These are phyloP conservation scores for Synodontis membranacea DNA, from an alignment of 2,113 vertebrate genomes.

Conservation along the genomic window DNA sequence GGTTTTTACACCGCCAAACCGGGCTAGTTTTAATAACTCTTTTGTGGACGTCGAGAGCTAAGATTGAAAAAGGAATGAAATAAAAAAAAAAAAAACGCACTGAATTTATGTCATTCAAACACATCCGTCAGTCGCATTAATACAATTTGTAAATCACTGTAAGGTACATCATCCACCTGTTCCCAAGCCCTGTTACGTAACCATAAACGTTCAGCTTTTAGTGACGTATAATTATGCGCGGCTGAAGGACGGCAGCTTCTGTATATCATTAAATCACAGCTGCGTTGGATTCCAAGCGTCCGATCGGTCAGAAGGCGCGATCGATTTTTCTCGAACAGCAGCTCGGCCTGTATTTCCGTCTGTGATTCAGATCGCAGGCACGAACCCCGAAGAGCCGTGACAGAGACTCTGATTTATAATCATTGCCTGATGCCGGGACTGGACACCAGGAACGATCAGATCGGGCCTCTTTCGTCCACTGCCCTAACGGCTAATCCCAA, in stretches of 20 bases:
- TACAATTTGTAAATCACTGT: conserved; percentile 11
- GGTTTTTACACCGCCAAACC: background rate
- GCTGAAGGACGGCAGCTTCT: conserved; percentile 29
- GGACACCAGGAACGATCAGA: background rate
- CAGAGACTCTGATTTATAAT: conserved; percentile 21
- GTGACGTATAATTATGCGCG: conserved; percentile 35
- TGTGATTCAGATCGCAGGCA: background rate
- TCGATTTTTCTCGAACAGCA: background rate
- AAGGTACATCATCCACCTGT: conserved; percentile 34
- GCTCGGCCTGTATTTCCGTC: background rate
- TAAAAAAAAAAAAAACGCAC: background rate
- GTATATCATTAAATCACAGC: background rate
- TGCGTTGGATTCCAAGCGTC: background rate
- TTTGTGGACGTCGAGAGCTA: background rate
- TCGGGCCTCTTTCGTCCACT: background rate
- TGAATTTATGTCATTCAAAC: background rate
- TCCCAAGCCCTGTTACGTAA: conserved; percentile 41
- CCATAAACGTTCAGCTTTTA: conserved; percentile 22
- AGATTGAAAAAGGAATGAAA: background rate
- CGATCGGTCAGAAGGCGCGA: no score
- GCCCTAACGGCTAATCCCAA: no score
- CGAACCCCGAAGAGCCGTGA: conserved; percentile 18
- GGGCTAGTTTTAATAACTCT: background rate
- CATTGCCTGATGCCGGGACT: conserved; percentile 1
- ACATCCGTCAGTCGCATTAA: background rate